Percentiles rank a stretch among this genome's conserved stretches.
Evolutionary conservation across 2,113 vertebrate species (phyloP).

Genomic region (Perccottus glenii): DNA sequence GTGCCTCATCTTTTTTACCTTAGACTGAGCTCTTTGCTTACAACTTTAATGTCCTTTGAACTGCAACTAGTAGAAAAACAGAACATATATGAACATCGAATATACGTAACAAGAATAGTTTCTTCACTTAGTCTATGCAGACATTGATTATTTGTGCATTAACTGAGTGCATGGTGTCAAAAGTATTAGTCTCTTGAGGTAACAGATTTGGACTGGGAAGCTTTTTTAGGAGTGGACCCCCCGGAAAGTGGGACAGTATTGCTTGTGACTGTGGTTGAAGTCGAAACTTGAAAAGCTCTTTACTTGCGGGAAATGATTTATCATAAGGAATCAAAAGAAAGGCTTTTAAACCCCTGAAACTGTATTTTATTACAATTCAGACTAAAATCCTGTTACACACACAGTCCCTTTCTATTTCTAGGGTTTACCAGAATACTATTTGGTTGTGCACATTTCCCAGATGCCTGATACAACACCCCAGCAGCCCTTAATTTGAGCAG

Average conservation of each 20-base stretch:
- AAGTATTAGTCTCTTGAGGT: not conserved
- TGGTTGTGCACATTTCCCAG: slow-evolving; percentile 29
- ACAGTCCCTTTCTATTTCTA: slow-evolving; percentile 19
- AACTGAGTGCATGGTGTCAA: slow-evolving; percentile 1
- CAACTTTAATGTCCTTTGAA: too few species aligned
- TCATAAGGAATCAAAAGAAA: not conserved
- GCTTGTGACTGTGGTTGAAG: too few species aligned
- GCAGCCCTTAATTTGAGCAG: slow-evolving; percentile 20
- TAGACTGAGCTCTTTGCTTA: too few species aligned
- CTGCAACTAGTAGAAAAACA: too few species aligned
- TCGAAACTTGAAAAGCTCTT: not conserved
- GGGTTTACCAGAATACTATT: slow-evolving; percentile 14
- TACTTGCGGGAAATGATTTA: not conserved
- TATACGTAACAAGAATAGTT: too few species aligned
- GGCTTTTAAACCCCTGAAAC: not conserved
- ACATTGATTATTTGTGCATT: slow-evolving; percentile 9
- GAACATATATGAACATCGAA: too few species aligned
- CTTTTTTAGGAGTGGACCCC: not conserved
- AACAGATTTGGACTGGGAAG: not conserved
- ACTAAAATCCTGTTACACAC: slow-evolving; percentile 7
- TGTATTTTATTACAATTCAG: slow-evolving; percentile 1
- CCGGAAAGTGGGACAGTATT: not conserved
- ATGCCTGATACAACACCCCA: slow-evolving; percentile 10
- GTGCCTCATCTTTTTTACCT: too few species aligned
- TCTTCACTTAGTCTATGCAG: not conserved